Base-by-base conservation (phyloP, 2,113 vertebrate species). In the Symphodus melops region DNA sequence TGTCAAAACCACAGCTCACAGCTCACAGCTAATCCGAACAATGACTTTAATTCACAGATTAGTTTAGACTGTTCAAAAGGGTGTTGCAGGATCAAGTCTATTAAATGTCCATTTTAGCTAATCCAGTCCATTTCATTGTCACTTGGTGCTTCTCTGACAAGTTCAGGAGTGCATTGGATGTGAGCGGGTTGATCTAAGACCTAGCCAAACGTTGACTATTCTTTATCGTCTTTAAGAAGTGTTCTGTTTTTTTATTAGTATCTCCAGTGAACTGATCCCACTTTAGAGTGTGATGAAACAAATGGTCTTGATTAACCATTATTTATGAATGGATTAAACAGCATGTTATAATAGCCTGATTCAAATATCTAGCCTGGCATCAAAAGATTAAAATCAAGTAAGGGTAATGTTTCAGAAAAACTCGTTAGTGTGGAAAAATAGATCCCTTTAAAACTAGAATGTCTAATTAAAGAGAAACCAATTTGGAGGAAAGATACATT, bases 241-340 rank as follows among this genome's bases (percentile, higher is more conserved):
- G 9, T 81, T 36, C 12, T 42, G 58, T 86, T 74, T 71, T 79
- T 78, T 23, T 68, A 52, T 84, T 72, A 57, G 57, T 59, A 33
- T 33, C 28, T 33, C 4, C 28, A 33, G 64, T 68, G 52, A 78
- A 61, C 61, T 36, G 66, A 72, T 67, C 56, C 75, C 19, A 23
- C 4, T 23, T 65, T 60, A 48, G 21, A 65, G 68, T 85, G 76
- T 77, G 83, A 86, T 86, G 81, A 83, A 86, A 70, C 54, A 63
- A 64, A 48, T 23, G 19, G 64, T 65, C 37, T 74, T 72, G 37
- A 59, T 77, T 83, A 81, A 75, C 76, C 14, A 12, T 79, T 73
- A 81, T 68, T 20, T 59, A 68, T 1, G 56, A 39, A 19, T 71
- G 59, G 52, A 85, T 68, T 66, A 33, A 77, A 81, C 60, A 62